Base-by-base conservation (phyloP, 2,113 vertebrate genomes). In the Nesogale talazaci region DNA sequence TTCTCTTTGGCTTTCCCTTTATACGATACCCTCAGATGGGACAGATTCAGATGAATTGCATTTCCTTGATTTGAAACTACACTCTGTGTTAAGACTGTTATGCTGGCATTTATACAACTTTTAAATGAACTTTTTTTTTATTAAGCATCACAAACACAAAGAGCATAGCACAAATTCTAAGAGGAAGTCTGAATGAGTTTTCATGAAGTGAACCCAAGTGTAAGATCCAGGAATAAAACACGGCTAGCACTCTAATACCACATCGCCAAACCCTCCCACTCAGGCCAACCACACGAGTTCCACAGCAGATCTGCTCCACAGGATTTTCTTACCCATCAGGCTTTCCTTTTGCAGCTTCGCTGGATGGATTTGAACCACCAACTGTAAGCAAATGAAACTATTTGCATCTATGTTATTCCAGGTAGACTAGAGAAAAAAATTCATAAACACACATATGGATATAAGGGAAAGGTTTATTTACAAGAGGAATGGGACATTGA, bases 1-100 rank as follows among this genome's bases (percentile, higher is more conserved):
- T 19, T 56, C 46, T 67, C 9, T 88, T 92, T 90, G 59, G 22
- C 90, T 88, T 95, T 90, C 52, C 59, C 84, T 86, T 93, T 89
- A 56, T 80, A 80, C 38, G 36, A 61, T 42, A 89, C 61, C 88
- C 80, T 82, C 61, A 65, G 46, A 59, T 86, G 52, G 38, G 87
- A 42, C n/a, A 82, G 91, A 86, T 81, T 91, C 78, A 94, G 70
- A 93, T 74, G 17, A 95, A 72, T n/a, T 69, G 52, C n/a, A 86
- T 90, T 86, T 76, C 38, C 61, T 83, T 79, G 69, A 63, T 78
- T 95, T 72, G 76, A 90, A 88, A 74, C n/a, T 20, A 14, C 83
- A n/a, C 29, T 93, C 52, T 86, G 31, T 59, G n/a, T 94, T 79
- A 46, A 38, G 42, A 86, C 34, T 77, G 40, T 79, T 92, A 75